Evolutionary conservation across 2,797 vertebrate genomes (phyloP), one percentile per base, ranked within the genome.

Genomic region (Enteromius unitaeniatus): DNA sequence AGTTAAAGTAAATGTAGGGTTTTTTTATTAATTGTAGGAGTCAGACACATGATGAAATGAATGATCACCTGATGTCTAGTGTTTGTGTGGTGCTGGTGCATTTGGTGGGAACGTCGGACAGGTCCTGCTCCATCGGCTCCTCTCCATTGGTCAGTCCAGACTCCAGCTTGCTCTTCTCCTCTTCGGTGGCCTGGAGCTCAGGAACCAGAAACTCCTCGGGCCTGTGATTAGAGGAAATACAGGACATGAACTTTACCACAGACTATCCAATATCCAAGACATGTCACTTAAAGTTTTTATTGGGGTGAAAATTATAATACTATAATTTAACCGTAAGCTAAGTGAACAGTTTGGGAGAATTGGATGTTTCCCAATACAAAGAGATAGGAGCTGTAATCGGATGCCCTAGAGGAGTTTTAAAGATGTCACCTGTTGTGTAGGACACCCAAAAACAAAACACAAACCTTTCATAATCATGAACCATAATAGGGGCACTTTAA

Each of bases 161-260:
- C 74, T 99, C 98, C 90, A 99, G 89, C 91, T 99, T 99, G 92
- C 87, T 98, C 91, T 99, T 99, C 92, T 99, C 98, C 91, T 99
- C 98, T 91, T 99, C 98, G 82, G 97, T 97, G 89, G 97, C 97
- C 90, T 99, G 98, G 80, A 99, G 96, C 85, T 99, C 98, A 65
- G 98, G 98, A 91, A 99, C 97, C 85, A 99, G 94, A 92, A 99
- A 99, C 86, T 99, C 98, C 85, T 99, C 98, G 6, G 98, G 95
- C 90, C 98, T 99, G 92, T 86, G 87, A 86, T 89, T 7, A 86
- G 17, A 37, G n/a, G 17, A 75, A 31, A 72, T 21, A 51, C 6
- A 37, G 26, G 8, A 58, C 21, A n/a, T 7, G 42, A 74, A 69
- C 4, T 42, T 58, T 8, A 53, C n/a, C 23, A 13, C 17, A 23